These are phyloP conservation scores for Noctua janthina DNA, from an alignment of 2,888 invertebrate species.

Conservation along the genomic window DNA sequence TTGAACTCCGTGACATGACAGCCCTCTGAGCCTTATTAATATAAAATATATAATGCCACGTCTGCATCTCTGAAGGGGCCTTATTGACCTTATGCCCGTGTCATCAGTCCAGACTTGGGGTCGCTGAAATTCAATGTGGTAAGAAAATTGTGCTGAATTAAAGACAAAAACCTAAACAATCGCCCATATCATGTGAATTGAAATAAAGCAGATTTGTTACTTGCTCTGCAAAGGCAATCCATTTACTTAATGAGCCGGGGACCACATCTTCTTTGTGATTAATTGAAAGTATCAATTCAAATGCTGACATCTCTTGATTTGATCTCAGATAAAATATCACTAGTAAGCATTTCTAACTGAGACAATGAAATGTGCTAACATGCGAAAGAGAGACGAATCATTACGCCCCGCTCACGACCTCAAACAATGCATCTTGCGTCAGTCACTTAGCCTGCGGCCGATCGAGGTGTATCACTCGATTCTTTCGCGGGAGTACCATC, in stretches of 20 bases:
- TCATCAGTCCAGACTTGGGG: neutral
- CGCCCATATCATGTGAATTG: neutral
- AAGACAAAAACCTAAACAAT: neutral
- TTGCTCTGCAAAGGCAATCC: neutral
- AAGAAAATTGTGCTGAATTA: neutral
- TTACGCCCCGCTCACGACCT: neutral
- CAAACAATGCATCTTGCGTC: neutral
- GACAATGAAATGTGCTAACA: neutral
- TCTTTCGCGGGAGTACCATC: neutral
- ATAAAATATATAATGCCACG: neutral
- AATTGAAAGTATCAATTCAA: slow-evolving; percentile 6
- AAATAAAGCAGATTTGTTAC: neutral
- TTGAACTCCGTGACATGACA: neutral
- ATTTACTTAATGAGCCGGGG: slow-evolving; percentile 1
- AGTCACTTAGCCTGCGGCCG: neutral
- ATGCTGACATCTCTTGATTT: slow-evolving; percentile 9
- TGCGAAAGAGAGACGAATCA: slow-evolving; percentile 2
- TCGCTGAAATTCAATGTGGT: neutral
- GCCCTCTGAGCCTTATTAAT: neutral
- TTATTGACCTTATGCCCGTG: neutral
- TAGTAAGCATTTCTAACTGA: neutral
- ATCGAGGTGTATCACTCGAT: neutral
- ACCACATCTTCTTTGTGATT: neutral
- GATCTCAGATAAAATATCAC: slow-evolving; percentile 7
- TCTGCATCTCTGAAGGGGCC: neutral